Conservation (phyloP, 2,797 vertebrate genomes). For the Cirrhinus mrigala region DNA sequence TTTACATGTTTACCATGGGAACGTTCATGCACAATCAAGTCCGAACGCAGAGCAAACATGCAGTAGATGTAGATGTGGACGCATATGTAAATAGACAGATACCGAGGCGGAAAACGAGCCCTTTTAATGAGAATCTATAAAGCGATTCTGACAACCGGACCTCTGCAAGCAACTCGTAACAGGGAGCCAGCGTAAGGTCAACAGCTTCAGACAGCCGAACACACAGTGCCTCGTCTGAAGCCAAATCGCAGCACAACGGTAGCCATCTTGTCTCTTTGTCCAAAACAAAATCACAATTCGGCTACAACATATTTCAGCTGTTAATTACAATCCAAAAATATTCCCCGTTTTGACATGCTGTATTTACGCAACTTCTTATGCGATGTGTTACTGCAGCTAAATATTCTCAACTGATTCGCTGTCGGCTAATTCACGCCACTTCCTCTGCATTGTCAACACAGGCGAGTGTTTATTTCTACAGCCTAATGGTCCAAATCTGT, state of each 20-base stretch:
- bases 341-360: neutral
- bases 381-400: neutral
- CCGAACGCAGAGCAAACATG: neutral
- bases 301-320: neutral
- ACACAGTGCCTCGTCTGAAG: neutral
- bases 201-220: constrained; percentile 54
- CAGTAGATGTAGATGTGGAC: constrained; percentile 10
- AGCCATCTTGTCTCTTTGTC: constrained; percentile 36
- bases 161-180: constrained; percentile 59
- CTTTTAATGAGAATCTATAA: constrained; percentile 77
- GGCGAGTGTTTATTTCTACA: neutral
- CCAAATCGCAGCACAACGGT: neutral
- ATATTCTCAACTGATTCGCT: neutral
- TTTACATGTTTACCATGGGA: neutral
- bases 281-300: neutral
- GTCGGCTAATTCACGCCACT: neutral
- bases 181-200: constrained; percentile 51
- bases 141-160: constrained; percentile 72
- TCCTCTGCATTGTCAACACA: neutral
- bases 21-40: neutral
- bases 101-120: constrained; percentile 1
- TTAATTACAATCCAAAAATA: neutral
- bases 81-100: constrained; percentile 44
- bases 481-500: neutral
- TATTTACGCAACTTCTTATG: constrained; percentile 5